phyloP scores from a whole-genome alignment of 2,113 vertebrate species.

The Merops nubicus region DNA sequence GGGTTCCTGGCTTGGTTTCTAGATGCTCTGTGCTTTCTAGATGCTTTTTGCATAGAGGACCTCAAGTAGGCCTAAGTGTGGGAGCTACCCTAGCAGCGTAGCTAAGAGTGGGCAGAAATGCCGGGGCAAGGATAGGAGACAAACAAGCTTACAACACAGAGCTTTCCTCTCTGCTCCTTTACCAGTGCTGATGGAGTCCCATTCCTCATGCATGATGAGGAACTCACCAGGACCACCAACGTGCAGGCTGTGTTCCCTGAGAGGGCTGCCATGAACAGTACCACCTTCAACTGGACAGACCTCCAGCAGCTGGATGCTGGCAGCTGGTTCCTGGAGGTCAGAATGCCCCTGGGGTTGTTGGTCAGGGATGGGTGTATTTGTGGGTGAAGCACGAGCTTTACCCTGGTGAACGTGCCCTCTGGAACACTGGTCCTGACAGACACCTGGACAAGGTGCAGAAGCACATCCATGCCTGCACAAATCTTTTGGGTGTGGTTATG shows the following conservation, averaged over 20 bases:
- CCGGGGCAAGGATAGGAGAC: neutral
- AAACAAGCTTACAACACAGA: neutral
- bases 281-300: conserved; percentile 80
- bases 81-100: neutral
- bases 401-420: neutral
- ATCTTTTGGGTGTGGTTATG: neutral
- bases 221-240: conserved; percentile 87
- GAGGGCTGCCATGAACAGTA: conserved; percentile 43
- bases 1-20: neutral
- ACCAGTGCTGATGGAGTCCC: conserved; percentile 79
- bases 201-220: conserved; percentile 92
- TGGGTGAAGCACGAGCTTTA: neutral
- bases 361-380: neutral
- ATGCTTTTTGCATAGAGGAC: neutral
- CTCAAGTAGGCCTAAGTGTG: neutral
- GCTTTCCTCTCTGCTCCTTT: neutral
- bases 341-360: neutral
- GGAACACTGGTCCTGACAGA: neutral
- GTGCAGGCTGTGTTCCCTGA: conserved; percentile 75
- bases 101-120: neutral
- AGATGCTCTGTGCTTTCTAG: neutral
- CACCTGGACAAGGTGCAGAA: neutral
- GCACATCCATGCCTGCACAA: neutral
- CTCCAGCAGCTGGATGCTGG: conserved; percentile 86
- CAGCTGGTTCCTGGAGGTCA: conserved; percentile 93